Evolutionary conservation across 2,888 invertebrate genomes (phyloP).

Genomic region (Encarsia formosa): DNA sequence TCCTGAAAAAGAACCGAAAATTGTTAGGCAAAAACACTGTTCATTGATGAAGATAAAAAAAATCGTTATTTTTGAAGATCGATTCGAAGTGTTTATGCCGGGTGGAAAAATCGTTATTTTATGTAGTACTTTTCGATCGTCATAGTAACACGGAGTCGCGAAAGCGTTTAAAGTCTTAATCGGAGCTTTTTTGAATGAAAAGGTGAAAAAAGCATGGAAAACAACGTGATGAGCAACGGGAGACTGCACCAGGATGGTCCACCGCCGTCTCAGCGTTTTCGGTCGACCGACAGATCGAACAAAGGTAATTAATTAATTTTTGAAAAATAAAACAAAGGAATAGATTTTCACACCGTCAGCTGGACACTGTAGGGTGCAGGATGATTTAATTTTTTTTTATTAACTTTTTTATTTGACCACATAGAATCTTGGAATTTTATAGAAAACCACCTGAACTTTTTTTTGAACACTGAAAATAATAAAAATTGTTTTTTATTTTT

Average conservation of each 20-base stretch:
- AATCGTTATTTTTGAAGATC: too few species aligned
- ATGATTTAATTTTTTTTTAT: background rate
- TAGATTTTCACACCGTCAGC: too few species aligned
- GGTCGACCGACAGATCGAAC: constrained; percentile 35
- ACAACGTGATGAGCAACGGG: constrained; percentile 42
- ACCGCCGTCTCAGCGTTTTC: constrained; percentile 33
- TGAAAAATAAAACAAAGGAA: too few species aligned
- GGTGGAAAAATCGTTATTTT: too few species aligned
- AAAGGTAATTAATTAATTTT: background rate
- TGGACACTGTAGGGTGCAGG: background rate
- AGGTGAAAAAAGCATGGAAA: constrained; percentile 34
- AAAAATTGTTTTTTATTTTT: background rate
- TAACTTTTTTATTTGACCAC: too few species aligned
- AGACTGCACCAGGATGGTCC: constrained; percentile 37
- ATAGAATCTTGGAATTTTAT: too few species aligned
- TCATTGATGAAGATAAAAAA: too few species aligned
- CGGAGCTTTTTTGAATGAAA: background rate
- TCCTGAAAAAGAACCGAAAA: too few species aligned
- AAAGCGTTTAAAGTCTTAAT: too few species aligned
- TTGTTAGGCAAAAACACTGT: too few species aligned
- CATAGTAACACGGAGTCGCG: constrained; percentile 20
- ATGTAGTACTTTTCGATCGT: background rate
- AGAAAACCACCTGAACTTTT: too few species aligned
- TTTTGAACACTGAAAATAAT: background rate
- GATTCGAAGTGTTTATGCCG: too few species aligned